Percentiles rank a stretch among this genome's conserved stretches.
phyloP scores from a whole-genome alignment of 1,140 invertebrate species.

The Drosophila chauvacae region DNA sequence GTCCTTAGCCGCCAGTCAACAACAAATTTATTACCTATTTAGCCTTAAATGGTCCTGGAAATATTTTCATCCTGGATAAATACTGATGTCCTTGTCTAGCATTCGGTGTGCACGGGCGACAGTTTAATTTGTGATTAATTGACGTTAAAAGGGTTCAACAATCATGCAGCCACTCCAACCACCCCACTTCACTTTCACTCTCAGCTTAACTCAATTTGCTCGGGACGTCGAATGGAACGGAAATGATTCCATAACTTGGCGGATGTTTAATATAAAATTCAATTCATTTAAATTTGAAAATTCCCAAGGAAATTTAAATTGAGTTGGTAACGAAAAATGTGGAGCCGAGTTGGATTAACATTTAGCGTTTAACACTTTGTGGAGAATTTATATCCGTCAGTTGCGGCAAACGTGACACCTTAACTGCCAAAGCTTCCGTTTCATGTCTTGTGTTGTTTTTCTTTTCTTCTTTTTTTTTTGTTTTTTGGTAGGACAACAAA shows the following conservation, averaged over 20 bases:
- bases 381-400: constrained; percentile 70
- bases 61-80: constrained; percentile 75
- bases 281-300: constrained; percentile 55
- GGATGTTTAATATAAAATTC: constrained; percentile 75
- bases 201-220: constrained; percentile 62
- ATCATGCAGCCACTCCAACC: constrained; percentile 48
- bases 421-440: constrained; percentile 71
- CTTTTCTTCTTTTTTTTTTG: constrained; percentile 22
- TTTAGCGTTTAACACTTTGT: constrained; percentile 57
- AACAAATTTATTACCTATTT: constrained; percentile 82
- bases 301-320: constrained; percentile 54
- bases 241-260: constrained; percentile 70
- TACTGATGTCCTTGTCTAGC: constrained; percentile 31
- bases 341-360: constrained; percentile 29
- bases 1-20: constrained; percentile 74
- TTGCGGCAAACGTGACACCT: constrained; percentile 45
- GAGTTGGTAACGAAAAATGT: constrained; percentile 36
- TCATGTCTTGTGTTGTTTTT: constrained; percentile 44
- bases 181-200: constrained; percentile 71
- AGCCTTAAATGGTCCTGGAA: constrained; percentile 74
- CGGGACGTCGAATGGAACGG: constrained; percentile 62
- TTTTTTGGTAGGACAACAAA: constrained; percentile 53
- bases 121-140: constrained; percentile 83
- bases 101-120: constrained; percentile 21
- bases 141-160: constrained; percentile 82